Percentiles rank a stretch among this genome's conserved stretches.
Conservation (phyloP, 2,888 invertebrate genomes). For the Amiota minor region DNA sequence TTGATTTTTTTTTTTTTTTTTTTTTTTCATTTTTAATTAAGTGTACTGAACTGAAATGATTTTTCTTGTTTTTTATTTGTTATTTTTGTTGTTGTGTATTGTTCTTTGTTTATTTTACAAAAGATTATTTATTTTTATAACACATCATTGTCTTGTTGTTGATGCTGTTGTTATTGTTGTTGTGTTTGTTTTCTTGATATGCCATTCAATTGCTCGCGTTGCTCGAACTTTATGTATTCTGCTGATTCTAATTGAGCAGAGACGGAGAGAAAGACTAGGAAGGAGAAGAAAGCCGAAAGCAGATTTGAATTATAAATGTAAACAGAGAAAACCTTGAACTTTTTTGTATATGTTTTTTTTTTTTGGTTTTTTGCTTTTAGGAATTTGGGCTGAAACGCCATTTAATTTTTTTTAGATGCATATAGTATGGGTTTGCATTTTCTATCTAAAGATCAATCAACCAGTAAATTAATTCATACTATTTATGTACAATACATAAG, state of each 20-base stretch:
- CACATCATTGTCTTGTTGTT: neutral
- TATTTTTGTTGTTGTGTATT: neutral
- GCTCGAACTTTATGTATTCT: neutral
- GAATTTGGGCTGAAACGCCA: neutral
- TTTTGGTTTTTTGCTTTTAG: slow-evolving; percentile 26
- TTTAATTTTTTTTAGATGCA: no score
- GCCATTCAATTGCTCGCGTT: neutral
- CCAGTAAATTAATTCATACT: no score
- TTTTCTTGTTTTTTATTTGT: neutral
- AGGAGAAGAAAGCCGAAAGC: no score
- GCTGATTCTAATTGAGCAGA: no score
- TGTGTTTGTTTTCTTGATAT: neutral
- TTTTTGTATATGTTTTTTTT: slow-evolving; percentile 21
- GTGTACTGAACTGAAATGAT: neutral
- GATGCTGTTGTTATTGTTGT: neutral
- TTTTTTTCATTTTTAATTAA: slow-evolving; percentile 5
- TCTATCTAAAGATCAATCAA: no score
- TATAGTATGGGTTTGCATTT: no score
- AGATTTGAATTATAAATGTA: slow-evolving; percentile 20
- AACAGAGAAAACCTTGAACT: slow-evolving; percentile 45
- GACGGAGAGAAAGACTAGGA: no score
- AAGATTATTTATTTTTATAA: slow-evolving; percentile 20
- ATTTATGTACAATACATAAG: no score
- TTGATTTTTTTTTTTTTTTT: neutral
- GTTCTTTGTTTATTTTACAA: neutral